A percentile compares a stretch with the other conserved stretches of the same genome.
These are phyloP conservation scores for Bungarus multicinctus DNA, from an alignment of 2,113 vertebrate genomes.

Conservation along the genomic window DNA sequence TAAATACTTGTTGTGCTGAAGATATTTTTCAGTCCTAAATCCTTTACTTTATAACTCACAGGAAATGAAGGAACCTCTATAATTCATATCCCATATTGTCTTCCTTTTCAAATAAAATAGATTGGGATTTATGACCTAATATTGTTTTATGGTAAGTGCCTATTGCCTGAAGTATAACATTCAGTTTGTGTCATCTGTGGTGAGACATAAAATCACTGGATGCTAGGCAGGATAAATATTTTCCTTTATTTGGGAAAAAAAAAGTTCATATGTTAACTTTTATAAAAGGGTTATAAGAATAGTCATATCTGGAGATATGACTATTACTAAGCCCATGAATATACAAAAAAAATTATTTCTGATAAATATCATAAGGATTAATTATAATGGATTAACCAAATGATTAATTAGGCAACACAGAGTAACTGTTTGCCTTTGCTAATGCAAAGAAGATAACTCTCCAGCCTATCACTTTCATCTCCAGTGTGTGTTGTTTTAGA, in stretches of 20 bases:
- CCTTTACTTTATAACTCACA: constrained; percentile 65
- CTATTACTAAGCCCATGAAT: background rate
- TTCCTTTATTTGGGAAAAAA: background rate
- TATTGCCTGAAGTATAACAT: constrained; percentile 36
- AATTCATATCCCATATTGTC: constrained; percentile 58
- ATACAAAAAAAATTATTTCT: background rate
- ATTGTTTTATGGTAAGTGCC: constrained; percentile 29
- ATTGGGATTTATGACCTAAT: constrained; percentile 50
- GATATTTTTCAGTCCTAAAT: constrained; percentile 55
- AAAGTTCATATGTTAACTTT: background rate
- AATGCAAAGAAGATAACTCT: background rate
- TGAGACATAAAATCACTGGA: background rate
- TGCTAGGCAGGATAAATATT: background rate
- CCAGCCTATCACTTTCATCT: background rate
- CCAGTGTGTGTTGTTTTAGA: background rate
- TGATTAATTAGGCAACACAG: background rate
- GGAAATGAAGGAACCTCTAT: constrained; percentile 54
- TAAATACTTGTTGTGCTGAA: constrained; percentile 52
- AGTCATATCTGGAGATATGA: background rate
- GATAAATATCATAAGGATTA: background rate
- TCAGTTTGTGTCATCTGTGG: background rate
- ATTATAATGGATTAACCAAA: background rate
- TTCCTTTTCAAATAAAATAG: constrained; percentile 48
- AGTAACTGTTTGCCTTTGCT: background rate
- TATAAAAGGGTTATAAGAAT: background rate